Evolutionary conservation across 2,888 invertebrate genomes (phyloP).

Genomic region (Oscheius onirici): DNA sequence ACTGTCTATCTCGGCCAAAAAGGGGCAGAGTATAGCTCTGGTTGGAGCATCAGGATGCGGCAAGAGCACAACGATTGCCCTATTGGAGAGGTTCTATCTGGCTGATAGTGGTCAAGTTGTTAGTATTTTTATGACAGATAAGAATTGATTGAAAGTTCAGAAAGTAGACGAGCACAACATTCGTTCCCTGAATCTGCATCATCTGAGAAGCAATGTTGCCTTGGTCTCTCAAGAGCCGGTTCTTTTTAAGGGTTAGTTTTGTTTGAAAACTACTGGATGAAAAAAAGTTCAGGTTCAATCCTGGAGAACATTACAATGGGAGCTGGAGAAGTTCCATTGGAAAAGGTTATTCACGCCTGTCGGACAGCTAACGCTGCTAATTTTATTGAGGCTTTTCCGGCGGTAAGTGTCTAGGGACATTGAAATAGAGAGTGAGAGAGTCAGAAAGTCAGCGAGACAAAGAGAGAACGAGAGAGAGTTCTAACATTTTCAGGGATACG

Average conservation of each 20-base stretch:
- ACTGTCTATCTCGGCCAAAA: conserved; percentile 63
- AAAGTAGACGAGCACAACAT: conserved; percentile 44
- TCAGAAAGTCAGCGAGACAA: no score
- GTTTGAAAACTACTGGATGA: neutral
- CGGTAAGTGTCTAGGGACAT: conserved; percentile 6
- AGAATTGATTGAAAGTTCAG: conserved; percentile 29
- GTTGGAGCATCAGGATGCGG: conserved; percentile 73
- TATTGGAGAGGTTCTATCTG: conserved; percentile 72
- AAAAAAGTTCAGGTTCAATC: conserved; percentile 38
- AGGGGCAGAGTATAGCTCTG: conserved; percentile 72
- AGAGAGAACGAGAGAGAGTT: no score
- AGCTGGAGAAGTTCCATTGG: conserved; percentile 33
- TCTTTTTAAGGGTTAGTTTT: conserved; percentile 39
- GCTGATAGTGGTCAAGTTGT: conserved; percentile 69
- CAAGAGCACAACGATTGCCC: conserved; percentile 72
- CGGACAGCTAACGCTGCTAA: conserved; percentile 44
- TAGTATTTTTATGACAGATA: neutral
- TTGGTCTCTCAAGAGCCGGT: conserved; percentile 60
- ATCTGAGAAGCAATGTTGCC: conserved; percentile 53
- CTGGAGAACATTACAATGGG: conserved; percentile 48
- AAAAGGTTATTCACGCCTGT: conserved; percentile 45
- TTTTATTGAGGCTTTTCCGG: conserved; percentile 50
- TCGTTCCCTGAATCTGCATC: conserved; percentile 34
- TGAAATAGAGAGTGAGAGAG: neutral
- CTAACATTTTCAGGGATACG: conserved; percentile 40